Base-by-base conservation (phyloP, 2,888 invertebrate species). In the Drosophila leonis region DNA sequence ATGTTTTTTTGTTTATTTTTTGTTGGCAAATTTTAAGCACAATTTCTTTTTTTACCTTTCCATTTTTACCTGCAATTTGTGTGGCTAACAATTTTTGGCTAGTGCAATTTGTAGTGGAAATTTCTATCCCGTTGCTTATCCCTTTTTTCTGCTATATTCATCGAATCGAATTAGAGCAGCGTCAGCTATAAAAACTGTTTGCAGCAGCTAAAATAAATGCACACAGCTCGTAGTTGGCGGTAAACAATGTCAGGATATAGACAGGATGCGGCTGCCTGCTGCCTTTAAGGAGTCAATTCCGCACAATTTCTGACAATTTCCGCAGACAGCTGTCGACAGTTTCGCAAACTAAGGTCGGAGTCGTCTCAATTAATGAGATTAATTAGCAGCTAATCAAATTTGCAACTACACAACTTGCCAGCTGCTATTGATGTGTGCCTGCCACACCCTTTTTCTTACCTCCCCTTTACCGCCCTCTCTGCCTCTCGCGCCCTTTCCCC, bases 311-410 rank as follows among this genome's bases (percentile, higher is more conserved):
- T 35, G 27, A 70, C 71, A 80, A 83, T 79, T 86, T 84, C 80
- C 84, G 79, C 68, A 61, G 52, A 54, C 68, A 66, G 65, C 83
- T 83, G 84, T 75, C 82, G 59, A 67, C 80, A 75, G 75, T 83
- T 86, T 61, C 59, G 56, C 33, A 71, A 37, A 83, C 81, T 73
- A 75, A 76, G 83, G 63, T 81, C 69, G 57, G 67, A 73, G 72
- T 71, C 73, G 73, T 72, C 78, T 66, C 83, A 74, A 83, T 83
- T 84, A 84, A 84, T 87, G 74, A 83, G 87, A 84, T 84, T 87
- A 84, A 84, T 84, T 87, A 84, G 73, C 73, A 71, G 74, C 80
- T 84, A 84, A 84, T 84, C 87, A 84, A 87, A 84, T 84, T 84
- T 80, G 76, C 84, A 74, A 87, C 80, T 84, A 80, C 77, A 65